Conservation (phyloP, 2,888 invertebrate genomes). For the Campoletis raptor region DNA sequence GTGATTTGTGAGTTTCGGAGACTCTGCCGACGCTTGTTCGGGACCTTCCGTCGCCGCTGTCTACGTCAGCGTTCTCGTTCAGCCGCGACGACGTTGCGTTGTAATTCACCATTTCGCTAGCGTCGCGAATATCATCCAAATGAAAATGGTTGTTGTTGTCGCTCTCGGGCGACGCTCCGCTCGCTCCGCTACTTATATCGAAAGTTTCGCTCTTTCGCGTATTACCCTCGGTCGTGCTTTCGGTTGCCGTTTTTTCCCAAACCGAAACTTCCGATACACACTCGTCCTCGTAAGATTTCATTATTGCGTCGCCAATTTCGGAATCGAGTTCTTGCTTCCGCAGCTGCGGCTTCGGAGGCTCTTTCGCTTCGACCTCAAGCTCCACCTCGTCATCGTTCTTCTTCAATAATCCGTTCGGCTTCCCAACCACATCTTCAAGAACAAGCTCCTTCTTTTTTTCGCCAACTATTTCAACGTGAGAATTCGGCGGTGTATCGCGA, state of each 20-base stretch:
- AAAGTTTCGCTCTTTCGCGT: constrained; percentile 83
- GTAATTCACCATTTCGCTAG: constrained; percentile 72
- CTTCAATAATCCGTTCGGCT: background rate
- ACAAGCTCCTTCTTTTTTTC: constrained; percentile 75
- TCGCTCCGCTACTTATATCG: constrained; percentile 80
- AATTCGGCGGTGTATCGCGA: constrained; percentile 83
- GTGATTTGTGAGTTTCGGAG: constrained; percentile 79
- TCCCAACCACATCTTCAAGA: constrained; percentile 14
- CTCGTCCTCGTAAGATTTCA: constrained; percentile 76
- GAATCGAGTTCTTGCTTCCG: background rate
- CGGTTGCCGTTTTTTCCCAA: constrained; percentile 82
- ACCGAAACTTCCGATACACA: constrained; percentile 78
- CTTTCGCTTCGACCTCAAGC: background rate
- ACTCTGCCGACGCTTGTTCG: constrained; percentile 59
- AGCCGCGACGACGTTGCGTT: constrained; percentile 65
- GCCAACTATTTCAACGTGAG: constrained; percentile 80
- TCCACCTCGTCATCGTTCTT: background rate
- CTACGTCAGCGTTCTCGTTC: background rate
- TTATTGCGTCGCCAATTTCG: background rate
- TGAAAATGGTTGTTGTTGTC: constrained; percentile 51
- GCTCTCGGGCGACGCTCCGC: constrained; percentile 80
- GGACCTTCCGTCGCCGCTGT: background rate
- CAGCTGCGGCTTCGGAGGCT: background rate
- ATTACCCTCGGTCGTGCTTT: constrained; percentile 76
- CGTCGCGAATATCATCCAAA: background rate